Evolutionary conservation across 2,113 vertebrate species (phyloP), one percentile per base, ranked within the genome.

Genomic region (Bolborhynchus lineola): DNA sequence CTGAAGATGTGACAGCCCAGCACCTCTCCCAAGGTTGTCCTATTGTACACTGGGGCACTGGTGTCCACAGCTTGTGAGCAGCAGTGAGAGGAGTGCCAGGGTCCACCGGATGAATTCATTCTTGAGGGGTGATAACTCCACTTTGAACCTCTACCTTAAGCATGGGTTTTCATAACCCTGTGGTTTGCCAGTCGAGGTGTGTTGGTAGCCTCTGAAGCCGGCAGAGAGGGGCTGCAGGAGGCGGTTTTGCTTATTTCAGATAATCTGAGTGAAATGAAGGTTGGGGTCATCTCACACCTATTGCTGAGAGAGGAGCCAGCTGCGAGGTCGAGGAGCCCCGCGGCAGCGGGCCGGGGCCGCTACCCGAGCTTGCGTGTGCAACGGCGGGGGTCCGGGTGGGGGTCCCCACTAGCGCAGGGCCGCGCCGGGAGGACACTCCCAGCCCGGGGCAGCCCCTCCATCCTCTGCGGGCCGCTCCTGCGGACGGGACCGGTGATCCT

Each of bases 81-180:
- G 42, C 39, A 39, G 26, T 0, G 0, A 75, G 75, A 41, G 20
- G 63, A 78, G 68, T 4, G 11, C 42, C 2, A 6, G 26, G 24
- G 10, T 60, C 14, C 42, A 20, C 50, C 2, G 4, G 15, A 41
- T 23, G 41, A 24, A 21, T 90, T 69, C 14, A 35, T 26, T 76
- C 57, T 55, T 79, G n/a, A 31, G 35, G 50, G 37, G 12, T 52
- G 49, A 46, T 31, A 20, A 3, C 21, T 19, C 23, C 23, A 24
- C 5, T 0, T 3, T 8, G 25, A 49, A 41, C 10, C 28, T 59
- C 63, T 64, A 1, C 39, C 59, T 81, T 53, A 62, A 68, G 52
- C 62, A 69, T 12, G 20, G 10, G 17, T 23, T 44, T 82, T 60
- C 65, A n/a, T 67, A 60, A 76, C 35, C 35, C 16, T 15, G 1